Percentiles rank a stretch among this genome's conserved stretches.
These are phyloP conservation scores for Heterotis niloticus DNA, from an alignment of 2,113 vertebrate species.

Conservation along the genomic window DNA sequence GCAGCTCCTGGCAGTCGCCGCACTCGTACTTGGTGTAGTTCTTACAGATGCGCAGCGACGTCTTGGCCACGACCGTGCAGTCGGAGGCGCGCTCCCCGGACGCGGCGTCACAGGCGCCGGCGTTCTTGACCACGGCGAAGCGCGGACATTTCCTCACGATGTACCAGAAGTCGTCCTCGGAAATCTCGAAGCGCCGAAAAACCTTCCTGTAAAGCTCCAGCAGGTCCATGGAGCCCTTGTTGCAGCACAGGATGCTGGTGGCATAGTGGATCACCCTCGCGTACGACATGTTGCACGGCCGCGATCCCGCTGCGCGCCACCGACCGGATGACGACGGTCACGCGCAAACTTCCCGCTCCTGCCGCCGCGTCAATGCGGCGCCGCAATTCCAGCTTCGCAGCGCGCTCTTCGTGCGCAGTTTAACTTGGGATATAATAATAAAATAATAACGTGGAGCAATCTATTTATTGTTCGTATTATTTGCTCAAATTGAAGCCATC, in stretches of 20 bases:
- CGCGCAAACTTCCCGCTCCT: neutral
- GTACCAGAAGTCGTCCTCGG: conserved; percentile 41
- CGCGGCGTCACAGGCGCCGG: neutral
- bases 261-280: conserved; percentile 44
- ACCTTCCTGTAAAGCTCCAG: conserved; percentile 46
- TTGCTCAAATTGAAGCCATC: neutral
- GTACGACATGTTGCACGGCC: conserved; percentile 36
- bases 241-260: conserved; percentile 50
- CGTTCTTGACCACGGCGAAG: conserved; percentile 45
- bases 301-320: neutral
- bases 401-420: neutral
- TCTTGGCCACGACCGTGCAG: conserved; percentile 51
- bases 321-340: neutral
- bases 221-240: conserved; percentile 49
- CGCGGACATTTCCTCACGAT: conserved; percentile 47
- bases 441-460: neutral
- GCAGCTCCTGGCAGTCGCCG: conserved; percentile 51
- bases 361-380: too few relatives aligned
- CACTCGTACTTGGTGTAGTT: conserved; percentile 47
- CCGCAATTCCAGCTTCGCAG: too few relatives aligned
- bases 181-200: conserved; percentile 35
- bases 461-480: neutral
- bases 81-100: conserved; percentile 28
- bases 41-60: conserved; percentile 56
- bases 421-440: neutral